Evolutionary conservation across 2,797 vertebrate species (phyloP).

Genomic region (Pseudomugil tenellus): DNA sequence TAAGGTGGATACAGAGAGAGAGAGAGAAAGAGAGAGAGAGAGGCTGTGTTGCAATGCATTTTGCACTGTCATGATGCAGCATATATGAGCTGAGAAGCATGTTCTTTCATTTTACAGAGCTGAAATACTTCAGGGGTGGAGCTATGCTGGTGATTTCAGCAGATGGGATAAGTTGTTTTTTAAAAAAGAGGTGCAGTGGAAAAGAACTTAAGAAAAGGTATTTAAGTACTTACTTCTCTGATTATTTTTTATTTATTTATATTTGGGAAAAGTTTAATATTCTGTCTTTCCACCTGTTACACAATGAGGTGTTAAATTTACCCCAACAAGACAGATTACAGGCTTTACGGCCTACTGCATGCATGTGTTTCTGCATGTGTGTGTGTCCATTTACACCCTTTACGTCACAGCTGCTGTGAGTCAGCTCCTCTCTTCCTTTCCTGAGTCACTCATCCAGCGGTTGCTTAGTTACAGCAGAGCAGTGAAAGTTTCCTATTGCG

Average conservation of each 20-base stretch:
- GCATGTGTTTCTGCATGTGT: constrained; percentile 27
- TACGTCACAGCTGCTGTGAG: constrained; percentile 82
- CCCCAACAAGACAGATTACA: constrained; percentile 83
- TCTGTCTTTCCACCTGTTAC: constrained; percentile 83
- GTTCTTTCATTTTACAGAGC: constrained; percentile 70
- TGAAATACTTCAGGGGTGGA: constrained; percentile 83
- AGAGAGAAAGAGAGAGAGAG: constrained; percentile 7
- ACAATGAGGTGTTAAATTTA: constrained; percentile 85
- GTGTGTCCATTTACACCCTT: constrained; percentile 65
- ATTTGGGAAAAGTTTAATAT: constrained; percentile 77
- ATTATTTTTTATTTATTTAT: constrained; percentile 46
- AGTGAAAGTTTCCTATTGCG: constrained; percentile 85
- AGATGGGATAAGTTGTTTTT: constrained; percentile 73
- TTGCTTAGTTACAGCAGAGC: constrained; percentile 82
- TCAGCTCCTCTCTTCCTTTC: constrained; percentile 80
- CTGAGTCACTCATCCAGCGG: constrained; percentile 82
- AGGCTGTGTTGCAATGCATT: constrained; percentile 38
- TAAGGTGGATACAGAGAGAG: constrained; percentile 1
- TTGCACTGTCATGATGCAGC: constrained; percentile 51
- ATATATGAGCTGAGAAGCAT: constrained; percentile 1
- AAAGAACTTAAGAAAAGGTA: constrained; percentile 86
- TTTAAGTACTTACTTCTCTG: constrained; percentile 3
- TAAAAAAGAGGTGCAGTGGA: constrained; percentile 81
- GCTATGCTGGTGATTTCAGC: constrained; percentile 80
- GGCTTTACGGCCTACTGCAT: constrained; percentile 71